Evolutionary conservation across 1,140 invertebrate species (phyloP).

Genomic region (Choristoneura fumiferana): DNA sequence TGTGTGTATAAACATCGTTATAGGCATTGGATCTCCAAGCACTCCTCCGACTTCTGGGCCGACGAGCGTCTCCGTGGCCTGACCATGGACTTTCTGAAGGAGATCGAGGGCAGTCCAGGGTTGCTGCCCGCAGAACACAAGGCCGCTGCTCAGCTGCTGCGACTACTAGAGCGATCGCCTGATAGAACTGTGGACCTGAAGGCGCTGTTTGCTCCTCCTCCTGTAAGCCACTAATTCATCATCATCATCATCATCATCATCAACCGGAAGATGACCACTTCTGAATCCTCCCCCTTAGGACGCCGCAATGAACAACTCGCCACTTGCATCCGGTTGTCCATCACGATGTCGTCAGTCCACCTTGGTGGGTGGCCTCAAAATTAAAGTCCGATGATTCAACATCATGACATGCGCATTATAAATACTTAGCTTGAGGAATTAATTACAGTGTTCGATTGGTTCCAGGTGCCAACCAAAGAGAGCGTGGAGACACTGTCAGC

Average conservation of each 20-base stretch:
- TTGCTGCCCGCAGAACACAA: constrained; percentile 95
- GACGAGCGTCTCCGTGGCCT: constrained; percentile 86
- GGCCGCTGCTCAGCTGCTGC: constrained; percentile 89
- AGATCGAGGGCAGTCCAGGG: constrained; percentile 91
- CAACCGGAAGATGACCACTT: neutral
- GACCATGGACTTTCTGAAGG: constrained; percentile 93
- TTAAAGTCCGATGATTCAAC: no score
- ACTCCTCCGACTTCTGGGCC: constrained; percentile 90
- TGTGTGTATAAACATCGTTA: no score
- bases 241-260: neutral
- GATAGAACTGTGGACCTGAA: constrained; percentile 82
- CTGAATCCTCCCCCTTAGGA: no score
- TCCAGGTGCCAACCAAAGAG: constrained; percentile 88
- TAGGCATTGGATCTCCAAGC: constrained; percentile 84
- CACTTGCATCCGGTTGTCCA: no score
- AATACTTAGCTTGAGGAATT: no score
- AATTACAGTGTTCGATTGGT: no score
- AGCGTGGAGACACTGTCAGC: constrained; percentile 93
- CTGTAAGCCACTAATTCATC: constrained; percentile 76
- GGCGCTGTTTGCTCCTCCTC: constrained; percentile 84
- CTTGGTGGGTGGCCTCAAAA: no score
- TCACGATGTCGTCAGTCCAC: no score
- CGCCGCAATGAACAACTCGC: no score
- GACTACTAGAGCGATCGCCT: constrained; percentile 86
- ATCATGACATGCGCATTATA: no score